Percentiles rank a stretch among this genome's conserved stretches.
Conservation (phyloP, 2,888 invertebrate species). For the Lasioglossum villosulum region DNA sequence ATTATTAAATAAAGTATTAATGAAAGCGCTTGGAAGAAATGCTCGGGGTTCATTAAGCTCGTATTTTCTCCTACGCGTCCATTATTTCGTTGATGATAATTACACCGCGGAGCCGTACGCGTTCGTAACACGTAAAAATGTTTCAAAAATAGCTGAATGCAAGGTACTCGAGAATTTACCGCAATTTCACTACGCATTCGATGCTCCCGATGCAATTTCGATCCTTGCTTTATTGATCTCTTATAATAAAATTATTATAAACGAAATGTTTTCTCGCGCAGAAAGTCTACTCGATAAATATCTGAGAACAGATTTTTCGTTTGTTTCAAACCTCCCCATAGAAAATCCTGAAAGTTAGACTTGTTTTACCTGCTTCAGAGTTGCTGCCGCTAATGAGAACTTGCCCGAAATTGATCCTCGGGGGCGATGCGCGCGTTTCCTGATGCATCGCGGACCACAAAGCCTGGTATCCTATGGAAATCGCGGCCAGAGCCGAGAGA, state of each 20-base stretch:
- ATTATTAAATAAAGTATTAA: neutral
- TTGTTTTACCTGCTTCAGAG: neutral
- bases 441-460: neutral
- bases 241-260: no score
- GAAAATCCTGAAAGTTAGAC: neutral
- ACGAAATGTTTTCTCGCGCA: no score
- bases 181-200: neutral
- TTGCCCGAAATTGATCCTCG: neutral
- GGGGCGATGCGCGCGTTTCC: neutral
- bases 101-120: neutral
- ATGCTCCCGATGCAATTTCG: neutral
- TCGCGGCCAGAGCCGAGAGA: neutral
- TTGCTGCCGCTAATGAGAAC: neutral
- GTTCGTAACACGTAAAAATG: neutral
- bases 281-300: no score
- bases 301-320: neutral
- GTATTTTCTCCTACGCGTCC: neutral
- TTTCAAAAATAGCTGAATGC: neutral
- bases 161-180: neutral
- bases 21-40: neutral
- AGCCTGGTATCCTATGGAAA: constrained; percentile 2
- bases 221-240: neutral
- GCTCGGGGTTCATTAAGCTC: neutral
- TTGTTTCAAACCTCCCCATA: no score
- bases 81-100: neutral